phyloP scores from a whole-genome alignment of 2,113 vertebrate species.

The Oplegnathus fasciatus region DNA sequence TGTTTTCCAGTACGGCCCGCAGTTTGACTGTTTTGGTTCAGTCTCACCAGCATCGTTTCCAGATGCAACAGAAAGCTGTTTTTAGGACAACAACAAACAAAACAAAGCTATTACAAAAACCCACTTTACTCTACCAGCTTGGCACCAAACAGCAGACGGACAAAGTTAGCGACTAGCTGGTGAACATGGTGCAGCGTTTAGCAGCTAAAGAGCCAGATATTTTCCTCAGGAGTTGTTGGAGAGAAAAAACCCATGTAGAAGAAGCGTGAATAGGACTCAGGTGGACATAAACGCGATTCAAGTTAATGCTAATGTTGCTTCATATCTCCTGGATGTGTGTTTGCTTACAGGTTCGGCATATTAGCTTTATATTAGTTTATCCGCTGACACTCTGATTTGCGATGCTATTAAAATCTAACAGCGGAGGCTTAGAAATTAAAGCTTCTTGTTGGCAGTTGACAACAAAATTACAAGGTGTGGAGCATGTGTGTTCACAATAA shows the following conservation, averaged over 20 bases:
- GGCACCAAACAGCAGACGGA: not conserved
- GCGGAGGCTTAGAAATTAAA: constrained; percentile 2
- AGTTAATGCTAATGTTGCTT: too few species aligned
- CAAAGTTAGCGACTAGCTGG: not conserved
- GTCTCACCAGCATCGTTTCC: not conserved
- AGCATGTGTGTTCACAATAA: not conserved
- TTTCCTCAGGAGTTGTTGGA: not conserved
- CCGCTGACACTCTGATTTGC: constrained; percentile 12
- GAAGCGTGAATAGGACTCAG: not conserved
- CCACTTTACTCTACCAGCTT: not conserved
- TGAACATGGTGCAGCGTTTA: not conserved
- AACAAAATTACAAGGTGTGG: not conserved
- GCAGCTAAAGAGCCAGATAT: not conserved
- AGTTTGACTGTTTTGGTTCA: not conserved
- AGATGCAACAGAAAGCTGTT: not conserved
- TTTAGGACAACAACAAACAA: too few species aligned
- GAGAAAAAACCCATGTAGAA: too few species aligned
- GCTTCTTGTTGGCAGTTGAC: constrained; percentile 21
- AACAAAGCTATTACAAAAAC: not conserved
- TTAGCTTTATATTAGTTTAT: constrained; percentile 8
- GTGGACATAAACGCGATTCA: too few species aligned
- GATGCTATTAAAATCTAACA: constrained; percentile 1
- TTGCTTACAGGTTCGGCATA: not conserved
- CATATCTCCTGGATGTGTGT: not conserved
- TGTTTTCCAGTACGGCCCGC: not conserved